Evolutionary conservation across 2,113 vertebrate genomes (phyloP).

Genomic region (Leucopsar rothschildi): DNA sequence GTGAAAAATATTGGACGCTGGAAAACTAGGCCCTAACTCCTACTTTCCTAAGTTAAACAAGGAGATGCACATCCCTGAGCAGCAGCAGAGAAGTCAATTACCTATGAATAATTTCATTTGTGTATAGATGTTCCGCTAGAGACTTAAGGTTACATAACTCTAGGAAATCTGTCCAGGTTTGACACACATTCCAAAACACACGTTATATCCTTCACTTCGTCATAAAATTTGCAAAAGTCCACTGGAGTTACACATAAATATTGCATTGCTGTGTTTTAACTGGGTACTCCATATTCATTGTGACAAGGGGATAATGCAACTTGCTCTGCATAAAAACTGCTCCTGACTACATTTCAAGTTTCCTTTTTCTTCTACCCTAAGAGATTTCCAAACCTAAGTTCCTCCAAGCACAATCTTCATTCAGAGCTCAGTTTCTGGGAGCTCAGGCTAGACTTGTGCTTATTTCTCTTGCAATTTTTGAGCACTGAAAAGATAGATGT

Average conservation of each 20-base stretch:
- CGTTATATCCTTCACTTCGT: neutral
- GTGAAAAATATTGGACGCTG: neutral
- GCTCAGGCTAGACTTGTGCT: neutral
- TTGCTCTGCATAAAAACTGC: neutral
- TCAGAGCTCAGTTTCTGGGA: neutral
- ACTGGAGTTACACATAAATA: conserved; percentile 36
- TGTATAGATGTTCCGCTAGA: neutral
- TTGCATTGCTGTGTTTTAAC: conserved; percentile 11
- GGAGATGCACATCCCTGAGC: neutral
- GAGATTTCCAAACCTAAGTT: neutral
- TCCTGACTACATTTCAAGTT: neutral
- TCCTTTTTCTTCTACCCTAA: neutral
- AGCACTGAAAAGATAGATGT: neutral
- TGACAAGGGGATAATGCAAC: conserved; percentile 7
- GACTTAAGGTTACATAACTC: neutral
- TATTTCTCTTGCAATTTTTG: neutral
- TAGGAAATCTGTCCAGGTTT: neutral
- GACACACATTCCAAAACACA: neutral
- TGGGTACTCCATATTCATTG: neutral
- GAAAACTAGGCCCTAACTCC: neutral
- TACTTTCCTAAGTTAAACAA: neutral
- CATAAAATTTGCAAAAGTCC: conserved; percentile 44
- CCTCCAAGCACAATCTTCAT: neutral
- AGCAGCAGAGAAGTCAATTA: neutral
- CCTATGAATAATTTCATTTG: neutral